Percentiles rank a stretch among this genome's conserved stretches.
Conservation (phyloP, 92 coral and sea anemone genomes). For the Desmophyllum pertusum region DNA sequence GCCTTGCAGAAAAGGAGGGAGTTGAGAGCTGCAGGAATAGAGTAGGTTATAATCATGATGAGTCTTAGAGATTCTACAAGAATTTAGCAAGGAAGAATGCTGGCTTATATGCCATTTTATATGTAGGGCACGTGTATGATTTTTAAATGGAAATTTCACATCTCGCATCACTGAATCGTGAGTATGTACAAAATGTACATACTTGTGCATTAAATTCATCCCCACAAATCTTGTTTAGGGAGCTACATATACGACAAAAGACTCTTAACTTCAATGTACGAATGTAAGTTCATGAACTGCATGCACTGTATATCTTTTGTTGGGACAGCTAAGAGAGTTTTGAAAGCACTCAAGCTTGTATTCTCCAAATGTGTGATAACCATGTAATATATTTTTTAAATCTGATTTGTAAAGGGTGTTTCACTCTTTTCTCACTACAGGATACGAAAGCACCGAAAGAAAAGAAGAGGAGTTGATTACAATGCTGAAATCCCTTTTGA, state of each 20-base stretch:
- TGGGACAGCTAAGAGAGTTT: too few species aligned
- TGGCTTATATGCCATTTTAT: not conserved
- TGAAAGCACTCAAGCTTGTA: too few species aligned
- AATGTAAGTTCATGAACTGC: too few species aligned
- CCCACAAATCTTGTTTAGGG: too few species aligned
- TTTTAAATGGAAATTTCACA: not conserved
- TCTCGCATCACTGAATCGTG: not conserved
- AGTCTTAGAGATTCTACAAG: not conserved
- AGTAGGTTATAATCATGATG: conserved; percentile 66
- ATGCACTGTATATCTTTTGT: too few species aligned
- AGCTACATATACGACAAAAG: too few species aligned
- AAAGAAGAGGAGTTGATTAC: conserved; percentile 92
- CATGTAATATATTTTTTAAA: too few species aligned
- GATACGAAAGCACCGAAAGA: conserved; percentile 80
- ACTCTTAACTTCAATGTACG: too few species aligned
- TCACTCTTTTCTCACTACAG: conserved; percentile 28
- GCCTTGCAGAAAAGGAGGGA: conserved; percentile 95
- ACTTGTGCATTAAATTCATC: too few species aligned
- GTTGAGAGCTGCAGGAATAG: conserved; percentile 97
- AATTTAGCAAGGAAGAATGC: not conserved
- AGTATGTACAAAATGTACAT: too few species aligned
- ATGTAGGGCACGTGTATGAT: not conserved
- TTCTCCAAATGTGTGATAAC: too few species aligned
- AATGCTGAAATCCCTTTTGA: conserved; percentile 99
- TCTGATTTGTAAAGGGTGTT: not conserved